Base-by-base conservation (phyloP, 2,113 vertebrate species). In the Ondatra zibethicus region DNA sequence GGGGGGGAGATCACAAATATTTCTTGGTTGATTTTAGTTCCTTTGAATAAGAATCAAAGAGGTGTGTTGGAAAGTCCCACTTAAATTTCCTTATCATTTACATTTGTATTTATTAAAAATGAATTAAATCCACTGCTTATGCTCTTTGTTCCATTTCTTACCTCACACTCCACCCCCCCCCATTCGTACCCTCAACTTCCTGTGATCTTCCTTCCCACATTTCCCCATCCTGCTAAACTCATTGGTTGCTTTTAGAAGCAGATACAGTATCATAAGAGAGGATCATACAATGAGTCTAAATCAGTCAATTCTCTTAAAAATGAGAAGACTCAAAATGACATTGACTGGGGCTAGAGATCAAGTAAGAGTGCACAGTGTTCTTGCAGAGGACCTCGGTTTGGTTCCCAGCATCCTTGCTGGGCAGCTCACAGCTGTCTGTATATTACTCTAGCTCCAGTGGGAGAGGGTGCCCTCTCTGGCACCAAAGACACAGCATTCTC, bases 1-100 rank as follows among this genome's bases (percentile, higher is more conserved):
- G 45, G 45, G 50, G 45, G 3, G 52, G 25, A 27, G 5, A 82
- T 68, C 76, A 25, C 29, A n/a, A 65, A 1, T 84, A 76, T 82
- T 58, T 76, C 11, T 95, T 84, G n/a, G 80, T 61, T 13, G 90
- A 29, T 33, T 89, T 23, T 92, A 39, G 13, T 94, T 93, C n/a
- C 16, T 1, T 86, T 89, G 27, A 47, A 82, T 12, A 50, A 88
- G 5, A 84, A 89, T 88, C 58, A 72, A 58, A 85, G 27, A 82
- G 4, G 33, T 87, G 3, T 89, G 23, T 66, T 95, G 29, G 39
- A 9, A n/a, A n/a, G 23, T 65, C 27, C 63, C n/a, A 45, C 39
- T 85, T 45, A 31, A 42, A 33, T 47, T 85, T 52, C 25, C 45
- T 85, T 45, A 16, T 45, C 65, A 65, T 42, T 85, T 17, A 85